Evolutionary conservation across 2,113 vertebrate genomes (phyloP).

Genomic region (Corythaixoides concolor): DNA sequence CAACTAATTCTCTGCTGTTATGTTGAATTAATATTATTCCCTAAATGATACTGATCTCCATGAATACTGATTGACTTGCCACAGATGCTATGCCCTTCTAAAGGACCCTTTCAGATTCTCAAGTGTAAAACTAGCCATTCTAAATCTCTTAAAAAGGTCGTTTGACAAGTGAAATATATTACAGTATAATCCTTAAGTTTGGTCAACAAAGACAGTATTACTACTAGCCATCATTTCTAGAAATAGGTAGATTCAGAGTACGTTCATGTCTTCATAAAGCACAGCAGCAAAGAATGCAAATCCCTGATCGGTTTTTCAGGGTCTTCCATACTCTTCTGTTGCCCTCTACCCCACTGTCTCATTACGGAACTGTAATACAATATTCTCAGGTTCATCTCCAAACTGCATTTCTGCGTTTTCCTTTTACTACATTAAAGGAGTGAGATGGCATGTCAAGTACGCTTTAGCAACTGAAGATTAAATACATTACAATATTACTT

Average conservation of each 20-base stretch:
- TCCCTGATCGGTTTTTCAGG: background rate
- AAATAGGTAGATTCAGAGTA: background rate
- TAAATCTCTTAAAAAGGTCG: background rate
- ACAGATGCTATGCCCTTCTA: background rate
- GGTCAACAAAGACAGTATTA: background rate
- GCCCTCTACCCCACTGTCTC: background rate
- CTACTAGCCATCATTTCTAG: background rate
- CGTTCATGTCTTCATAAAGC: background rate
- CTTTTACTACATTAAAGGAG: background rate
- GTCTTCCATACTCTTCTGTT: background rate
- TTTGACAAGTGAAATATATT: background rate
- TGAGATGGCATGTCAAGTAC: background rate
- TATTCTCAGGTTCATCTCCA: background rate
- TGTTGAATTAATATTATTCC: background rate
- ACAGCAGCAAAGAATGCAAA: background rate
- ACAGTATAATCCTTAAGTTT: background rate
- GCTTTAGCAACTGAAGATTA: background rate
- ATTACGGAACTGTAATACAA: background rate
- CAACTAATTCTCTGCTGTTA: background rate
- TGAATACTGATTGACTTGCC: background rate
- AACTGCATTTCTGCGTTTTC: background rate
- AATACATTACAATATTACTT: background rate
- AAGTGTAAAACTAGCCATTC: background rate
- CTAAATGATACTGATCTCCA: background rate
- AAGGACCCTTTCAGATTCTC: background rate